A percentile compares a stretch with the other conserved stretches of the same genome.
These are phyloP conservation scores for Agonopterix subpropinquella DNA, from an alignment of 2,888 invertebrate genomes.

Conservation along the genomic window DNA sequence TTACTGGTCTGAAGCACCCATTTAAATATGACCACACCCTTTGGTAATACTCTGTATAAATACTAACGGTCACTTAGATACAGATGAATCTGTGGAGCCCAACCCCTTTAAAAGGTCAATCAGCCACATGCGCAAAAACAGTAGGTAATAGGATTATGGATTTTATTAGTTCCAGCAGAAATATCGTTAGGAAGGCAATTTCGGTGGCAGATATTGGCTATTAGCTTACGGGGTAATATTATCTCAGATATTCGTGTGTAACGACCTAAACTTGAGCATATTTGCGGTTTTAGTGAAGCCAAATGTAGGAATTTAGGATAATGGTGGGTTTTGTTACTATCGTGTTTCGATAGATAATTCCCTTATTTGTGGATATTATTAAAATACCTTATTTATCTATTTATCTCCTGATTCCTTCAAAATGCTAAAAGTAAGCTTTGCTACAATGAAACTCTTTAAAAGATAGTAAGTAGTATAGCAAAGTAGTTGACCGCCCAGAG, in stretches of 20 bases:
- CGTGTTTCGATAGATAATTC: neutral
- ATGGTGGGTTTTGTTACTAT: conserved; percentile 3
- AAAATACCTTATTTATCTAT: too few species aligned
- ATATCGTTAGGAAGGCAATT: conserved; percentile 73
- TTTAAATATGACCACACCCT: too few species aligned
- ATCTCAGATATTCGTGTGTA: conserved; percentile 60
- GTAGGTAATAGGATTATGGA: conserved; percentile 61
- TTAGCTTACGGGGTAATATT: conserved; percentile 58
- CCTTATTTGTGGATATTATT: neutral
- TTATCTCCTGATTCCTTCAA: too few species aligned
- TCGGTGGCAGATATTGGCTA: conserved; percentile 71
- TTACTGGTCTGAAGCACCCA: too few species aligned
- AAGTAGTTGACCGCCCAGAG: too few species aligned
- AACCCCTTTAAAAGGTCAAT: conserved; percentile 18
- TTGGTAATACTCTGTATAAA: too few species aligned
- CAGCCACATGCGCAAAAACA: conserved; percentile 44
- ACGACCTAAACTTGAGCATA: conserved; percentile 48
- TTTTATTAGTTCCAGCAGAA: conserved; percentile 69
- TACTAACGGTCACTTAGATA: too few species aligned
- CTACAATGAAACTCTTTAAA: too few species aligned
- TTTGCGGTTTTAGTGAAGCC: conserved; percentile 36
- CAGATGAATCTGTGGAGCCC: too few species aligned
- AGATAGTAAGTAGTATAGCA: too few species aligned
- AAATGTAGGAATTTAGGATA: conserved; percentile 5
- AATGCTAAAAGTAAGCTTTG: too few species aligned